These are phyloP conservation scores for Halictus quadricinctus DNA, from an alignment of 2,888 invertebrate species.

Conservation along the genomic window DNA sequence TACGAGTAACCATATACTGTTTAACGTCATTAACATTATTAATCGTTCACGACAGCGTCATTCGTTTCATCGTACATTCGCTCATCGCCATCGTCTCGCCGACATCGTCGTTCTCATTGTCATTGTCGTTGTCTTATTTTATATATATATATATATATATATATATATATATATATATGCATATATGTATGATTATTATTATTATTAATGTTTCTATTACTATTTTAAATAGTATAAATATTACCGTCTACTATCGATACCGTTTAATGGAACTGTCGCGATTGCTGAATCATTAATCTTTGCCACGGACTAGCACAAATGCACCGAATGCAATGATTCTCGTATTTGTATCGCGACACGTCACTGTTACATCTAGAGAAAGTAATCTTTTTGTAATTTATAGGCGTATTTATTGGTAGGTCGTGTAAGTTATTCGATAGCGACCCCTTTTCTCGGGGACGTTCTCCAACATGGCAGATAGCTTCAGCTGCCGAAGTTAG, in stretches of 20 bases:
- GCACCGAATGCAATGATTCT: neutral
- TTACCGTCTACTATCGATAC: neutral
- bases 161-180: slow-evolving; percentile 6
- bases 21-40: slow-evolving; percentile 32
- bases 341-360: neutral
- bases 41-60: slow-evolving; percentile 24
- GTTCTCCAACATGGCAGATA: neutral
- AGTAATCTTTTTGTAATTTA: slow-evolving; percentile 47
- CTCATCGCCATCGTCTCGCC: slow-evolving; percentile 1
- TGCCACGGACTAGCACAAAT: neutral
- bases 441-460: neutral
- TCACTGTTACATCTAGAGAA: neutral
- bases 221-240: slow-evolving; percentile 4
- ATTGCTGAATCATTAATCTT: neutral
- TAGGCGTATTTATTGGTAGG: slow-evolving; percentile 66
- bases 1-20: slow-evolving; percentile 48
- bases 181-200: slow-evolving; percentile 46
- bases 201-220: slow-evolving; percentile 29
- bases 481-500: slow-evolving; percentile 5
- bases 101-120: slow-evolving; percentile 27
- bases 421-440: slow-evolving; percentile 40
- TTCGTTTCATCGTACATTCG: slow-evolving; percentile 26
- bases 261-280: neutral
- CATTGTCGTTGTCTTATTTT: slow-evolving; percentile 24
- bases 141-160: slow-evolving; percentile 39